Evolutionary conservation across 37 sponge, comb jelly and placozoan genomes (phyloP).

Genomic region (Corticium candelabrum): DNA sequence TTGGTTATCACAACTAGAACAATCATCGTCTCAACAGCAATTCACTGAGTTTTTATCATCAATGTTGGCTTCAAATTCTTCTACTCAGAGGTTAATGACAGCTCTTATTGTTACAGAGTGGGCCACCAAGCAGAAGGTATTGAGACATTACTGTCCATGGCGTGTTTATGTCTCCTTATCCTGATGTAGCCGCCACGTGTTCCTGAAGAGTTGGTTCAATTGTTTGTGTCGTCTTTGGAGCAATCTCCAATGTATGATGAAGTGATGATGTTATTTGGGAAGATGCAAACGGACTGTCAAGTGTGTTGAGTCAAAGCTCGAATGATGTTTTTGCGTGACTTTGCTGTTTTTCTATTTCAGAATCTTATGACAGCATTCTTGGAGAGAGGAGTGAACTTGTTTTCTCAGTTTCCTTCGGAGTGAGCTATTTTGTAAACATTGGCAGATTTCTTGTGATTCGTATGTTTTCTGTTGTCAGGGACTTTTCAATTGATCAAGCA

Average conservation of each 20-base stretch:
- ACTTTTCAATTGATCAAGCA: too few species aligned
- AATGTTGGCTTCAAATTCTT: neutral
- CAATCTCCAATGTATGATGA: constrained; percentile 6
- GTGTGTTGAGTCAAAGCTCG: neutral
- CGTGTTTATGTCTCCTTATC: too few species aligned
- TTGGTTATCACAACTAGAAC: neutral
- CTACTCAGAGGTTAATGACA: neutral
- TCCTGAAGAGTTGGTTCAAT: too few species aligned
- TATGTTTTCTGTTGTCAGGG: too few species aligned
- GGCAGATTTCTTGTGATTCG: too few species aligned
- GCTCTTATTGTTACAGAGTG: neutral
- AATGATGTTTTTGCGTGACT: too few species aligned
- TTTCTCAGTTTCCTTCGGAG: neutral
- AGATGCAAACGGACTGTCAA: neutral
- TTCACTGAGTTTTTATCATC: neutral
- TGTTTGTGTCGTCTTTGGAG: too few species aligned
- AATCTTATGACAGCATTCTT: neutral
- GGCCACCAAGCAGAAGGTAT: too few species aligned
- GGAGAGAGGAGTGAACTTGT: neutral
- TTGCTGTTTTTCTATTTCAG: neutral
- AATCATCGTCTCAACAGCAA: neutral
- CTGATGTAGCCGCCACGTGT: too few species aligned
- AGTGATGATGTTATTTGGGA: neutral
- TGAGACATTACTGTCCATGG: too few species aligned
- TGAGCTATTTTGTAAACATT: too few species aligned